Evolutionary conservation across 2,888 invertebrate genomes (phyloP), one percentile per base, ranked within the genome.

Genomic region (Aleiodes alternator): DNA sequence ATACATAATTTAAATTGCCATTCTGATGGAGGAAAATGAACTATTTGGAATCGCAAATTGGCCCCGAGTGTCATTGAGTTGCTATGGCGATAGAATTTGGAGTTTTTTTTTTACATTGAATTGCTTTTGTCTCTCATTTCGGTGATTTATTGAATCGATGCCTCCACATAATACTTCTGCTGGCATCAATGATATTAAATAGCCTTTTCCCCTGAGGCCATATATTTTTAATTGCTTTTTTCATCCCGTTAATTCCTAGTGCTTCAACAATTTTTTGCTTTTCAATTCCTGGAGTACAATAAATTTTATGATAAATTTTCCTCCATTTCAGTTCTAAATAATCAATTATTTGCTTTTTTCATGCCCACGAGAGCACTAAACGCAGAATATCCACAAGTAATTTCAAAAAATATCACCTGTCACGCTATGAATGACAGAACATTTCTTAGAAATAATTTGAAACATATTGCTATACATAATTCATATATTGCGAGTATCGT

Each of bases 101-200:
- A 16, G 12, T 12, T 53, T 69, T 68, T 68, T 69, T 38, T 69
- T 34, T 69, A 12, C 12, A n/a, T 31, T 43, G 43, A 43, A 16
- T 34, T 38, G 29, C 29, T 59, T 72, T 72, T 72, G 16, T 12
- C 68, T 72, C 59, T 61, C 61, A 59, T 31, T 59, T 29, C 31
- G n/a, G 59, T 59, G 59, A 31, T 29, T 29, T 31, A 59, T 7
- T 31, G 23, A 11, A 59, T 29, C 59, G 59, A 59, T 59, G 34
- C 23, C 59, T 59, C 2, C 59, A 11, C 34, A 59, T 31, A 59
- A 59, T 34, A 31, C 29, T n/a, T 29, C 29, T 12, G 7, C 12
- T 12, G 31, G 59, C 31, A 29, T 71, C 57, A 48, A 71, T 50
- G 48, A 50, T 61, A 50, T 72, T 34, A 48, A 61, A 72, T 61